Conservation (phyloP, 1,140 invertebrate species). For the Piezodorus guildinii region DNA sequence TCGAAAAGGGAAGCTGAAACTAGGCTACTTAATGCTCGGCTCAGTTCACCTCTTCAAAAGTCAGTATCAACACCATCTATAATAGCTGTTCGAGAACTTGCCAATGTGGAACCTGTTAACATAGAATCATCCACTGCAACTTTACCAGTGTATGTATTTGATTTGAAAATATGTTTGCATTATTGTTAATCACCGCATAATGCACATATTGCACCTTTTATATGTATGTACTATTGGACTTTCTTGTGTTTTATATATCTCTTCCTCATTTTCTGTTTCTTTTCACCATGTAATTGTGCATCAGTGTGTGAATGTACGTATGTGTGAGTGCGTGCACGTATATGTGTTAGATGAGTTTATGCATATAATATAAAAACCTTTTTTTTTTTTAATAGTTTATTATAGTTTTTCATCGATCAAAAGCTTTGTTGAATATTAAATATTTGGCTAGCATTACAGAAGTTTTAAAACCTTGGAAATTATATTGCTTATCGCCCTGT, state of each 20-base stretch:
- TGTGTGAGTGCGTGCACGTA: background rate
- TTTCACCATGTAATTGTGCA: background rate
- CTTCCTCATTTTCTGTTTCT: background rate
- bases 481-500: too few relatives aligned
- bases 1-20: conserved; percentile 46
- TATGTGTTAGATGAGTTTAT: background rate
- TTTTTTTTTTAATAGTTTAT: too few relatives aligned
- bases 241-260: background rate
- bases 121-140: conserved; percentile 32
- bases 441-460: too few relatives aligned
- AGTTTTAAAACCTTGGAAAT: too few relatives aligned
- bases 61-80: conserved; percentile 83
- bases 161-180: background rate
- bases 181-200: background rate
- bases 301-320: background rate
- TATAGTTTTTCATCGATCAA: too few relatives aligned
- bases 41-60: conserved; percentile 64
- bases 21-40: conserved; percentile 52
- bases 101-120: conserved; percentile 28
- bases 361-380: too few relatives aligned
- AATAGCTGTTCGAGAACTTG: conserved; percentile 50
- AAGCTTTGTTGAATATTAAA: too few relatives aligned
- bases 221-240: background rate
- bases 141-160: conserved; percentile 33
- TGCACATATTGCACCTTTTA: background rate